Evolutionary conservation across 2,888 invertebrate species (phyloP).

Genomic region (Noctua janthe): DNA sequence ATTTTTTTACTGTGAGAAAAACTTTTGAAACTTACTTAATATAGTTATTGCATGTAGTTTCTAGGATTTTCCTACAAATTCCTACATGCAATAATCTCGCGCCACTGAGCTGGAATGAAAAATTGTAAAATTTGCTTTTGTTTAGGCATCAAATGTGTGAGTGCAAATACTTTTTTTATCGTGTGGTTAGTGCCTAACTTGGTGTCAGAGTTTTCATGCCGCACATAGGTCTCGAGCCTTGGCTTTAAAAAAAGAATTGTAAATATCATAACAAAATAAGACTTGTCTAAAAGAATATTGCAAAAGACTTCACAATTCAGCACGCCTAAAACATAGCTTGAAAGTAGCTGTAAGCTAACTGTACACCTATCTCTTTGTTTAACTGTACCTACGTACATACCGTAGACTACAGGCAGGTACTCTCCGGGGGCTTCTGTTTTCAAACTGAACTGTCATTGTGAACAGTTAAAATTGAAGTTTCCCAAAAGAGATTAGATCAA

Average conservation of each 20-base stretch:
- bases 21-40: not conserved
- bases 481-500: conserved; percentile 64
- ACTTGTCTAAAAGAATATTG: not conserved
- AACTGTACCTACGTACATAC: conserved; percentile 10
- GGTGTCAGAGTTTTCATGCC: no score
- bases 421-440: conserved; percentile 38
- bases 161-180: no score
- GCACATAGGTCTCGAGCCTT: no score
- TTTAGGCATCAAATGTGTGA: not conserved
- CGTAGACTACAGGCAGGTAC: conserved; percentile 3
- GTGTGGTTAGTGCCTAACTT: no score
- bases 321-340: not conserved
- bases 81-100: not conserved
- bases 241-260: not conserved
- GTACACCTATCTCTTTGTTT: not conserved
- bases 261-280: not conserved
- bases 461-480: conserved; percentile 64
- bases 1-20: not conserved
- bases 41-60: not conserved
- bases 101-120: not conserved
- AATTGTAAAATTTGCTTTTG: not conserved
- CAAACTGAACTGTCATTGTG: conserved; percentile 62
- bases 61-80: not conserved
- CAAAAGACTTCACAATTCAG: not conserved
- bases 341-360: not conserved